Conservation (phyloP, 2,113 vertebrate genomes). For the Hydropotes inermis region DNA sequence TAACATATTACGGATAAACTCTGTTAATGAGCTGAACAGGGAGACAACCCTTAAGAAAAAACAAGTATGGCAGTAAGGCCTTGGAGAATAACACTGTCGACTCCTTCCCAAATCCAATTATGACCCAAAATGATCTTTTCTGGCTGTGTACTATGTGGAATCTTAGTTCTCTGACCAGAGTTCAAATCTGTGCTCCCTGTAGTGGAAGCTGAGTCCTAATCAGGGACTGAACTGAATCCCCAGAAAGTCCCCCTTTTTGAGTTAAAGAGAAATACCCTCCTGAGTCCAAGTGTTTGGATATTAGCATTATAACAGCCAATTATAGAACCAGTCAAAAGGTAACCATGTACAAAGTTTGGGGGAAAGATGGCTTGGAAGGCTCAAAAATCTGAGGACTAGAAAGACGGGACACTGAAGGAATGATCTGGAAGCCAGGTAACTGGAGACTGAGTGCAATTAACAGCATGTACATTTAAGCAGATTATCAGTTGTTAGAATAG, state of each 20-base stretch:
- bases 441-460: neutral
- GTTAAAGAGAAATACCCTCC: neutral
- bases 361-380: neutral
- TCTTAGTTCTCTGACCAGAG: neutral
- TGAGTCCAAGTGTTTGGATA: neutral
- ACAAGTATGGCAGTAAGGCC: neutral
- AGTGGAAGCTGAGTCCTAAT: neutral
- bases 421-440: neutral
- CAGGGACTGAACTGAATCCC: neutral
- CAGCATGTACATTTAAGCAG: neutral
- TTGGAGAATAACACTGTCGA: neutral
- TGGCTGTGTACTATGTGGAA: neutral
- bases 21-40: neutral
- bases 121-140: neutral
- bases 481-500: neutral
- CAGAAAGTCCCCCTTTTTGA: neutral
- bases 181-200: neutral
- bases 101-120: neutral
- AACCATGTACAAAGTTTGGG: neutral
- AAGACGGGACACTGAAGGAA: neutral
- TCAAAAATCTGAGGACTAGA: neutral
- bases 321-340: neutral
- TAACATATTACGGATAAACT: neutral
- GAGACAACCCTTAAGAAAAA: neutral
- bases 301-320: neutral